phyloP scores from a whole-genome alignment of 1,140 invertebrate species.

The Prorops nasuta region DNA sequence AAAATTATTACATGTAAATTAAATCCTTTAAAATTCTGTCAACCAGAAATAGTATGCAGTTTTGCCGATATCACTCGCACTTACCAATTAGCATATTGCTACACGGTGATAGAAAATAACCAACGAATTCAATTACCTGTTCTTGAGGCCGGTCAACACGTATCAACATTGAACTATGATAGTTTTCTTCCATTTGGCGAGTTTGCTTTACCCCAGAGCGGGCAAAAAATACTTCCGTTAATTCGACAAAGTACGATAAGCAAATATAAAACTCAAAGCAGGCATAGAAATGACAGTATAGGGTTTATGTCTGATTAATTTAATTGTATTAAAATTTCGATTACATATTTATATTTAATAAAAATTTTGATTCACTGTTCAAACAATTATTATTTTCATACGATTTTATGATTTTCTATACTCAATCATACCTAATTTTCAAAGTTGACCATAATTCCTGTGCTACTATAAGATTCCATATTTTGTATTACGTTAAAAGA shows the following conservation, averaged over 20 bases:
- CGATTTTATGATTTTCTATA: too few relatives aligned
- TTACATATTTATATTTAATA: too few relatives aligned
- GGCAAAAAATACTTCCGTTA: slow-evolving; percentile 43
- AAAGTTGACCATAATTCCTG: too few relatives aligned
- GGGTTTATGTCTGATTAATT: background rate
- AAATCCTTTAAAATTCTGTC: slow-evolving; percentile 82
- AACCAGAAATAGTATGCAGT: slow-evolving; percentile 72
- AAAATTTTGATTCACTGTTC: too few relatives aligned
- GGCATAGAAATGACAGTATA: background rate
- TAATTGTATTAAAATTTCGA: too few relatives aligned
- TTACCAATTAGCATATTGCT: slow-evolving; percentile 92
- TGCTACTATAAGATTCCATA: too few relatives aligned
- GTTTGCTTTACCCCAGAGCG: slow-evolving; percentile 62
- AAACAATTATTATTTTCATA: too few relatives aligned
- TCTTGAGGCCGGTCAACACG: slow-evolving; percentile 53
- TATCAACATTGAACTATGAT: slow-evolving; percentile 58
- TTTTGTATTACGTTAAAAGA: too few relatives aligned
- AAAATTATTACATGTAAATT: slow-evolving; percentile 79
- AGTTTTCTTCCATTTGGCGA: slow-evolving; percentile 83
- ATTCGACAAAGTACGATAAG: slow-evolving; percentile 47
- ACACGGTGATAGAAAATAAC: slow-evolving; percentile 86
- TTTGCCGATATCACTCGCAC: slow-evolving; percentile 82
- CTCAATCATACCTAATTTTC: too few relatives aligned
- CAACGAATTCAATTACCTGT: slow-evolving; percentile 64
- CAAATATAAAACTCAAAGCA: slow-evolving; percentile 7